These are phyloP conservation scores for Agrilus planipennis DNA, from an alignment of 1,140 invertebrate genomes.

Conservation along the genomic window DNA sequence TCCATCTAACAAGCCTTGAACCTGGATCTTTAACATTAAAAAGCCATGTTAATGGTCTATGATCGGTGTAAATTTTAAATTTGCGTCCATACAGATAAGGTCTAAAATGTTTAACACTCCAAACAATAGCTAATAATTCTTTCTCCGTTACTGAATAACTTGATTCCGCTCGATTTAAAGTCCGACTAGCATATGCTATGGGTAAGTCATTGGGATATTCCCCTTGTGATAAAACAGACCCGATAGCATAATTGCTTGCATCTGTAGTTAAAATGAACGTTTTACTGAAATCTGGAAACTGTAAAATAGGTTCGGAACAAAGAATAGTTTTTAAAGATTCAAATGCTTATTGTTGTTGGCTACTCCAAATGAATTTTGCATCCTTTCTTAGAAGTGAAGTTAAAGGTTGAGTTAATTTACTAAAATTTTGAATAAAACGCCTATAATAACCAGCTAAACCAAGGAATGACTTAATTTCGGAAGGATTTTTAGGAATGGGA, in stretches of 20 bases:
- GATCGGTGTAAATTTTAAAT: constrained; percentile 4
- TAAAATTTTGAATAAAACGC: too few relatives aligned
- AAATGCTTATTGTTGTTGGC: too few relatives aligned
- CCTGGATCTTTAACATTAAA: background rate
- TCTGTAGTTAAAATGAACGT: too few relatives aligned
- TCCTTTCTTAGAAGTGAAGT: too few relatives aligned
- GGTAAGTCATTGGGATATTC: constrained; percentile 14
- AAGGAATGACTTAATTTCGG: too few relatives aligned
- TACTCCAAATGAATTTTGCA: constrained; percentile 14
- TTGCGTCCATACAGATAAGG: background rate
- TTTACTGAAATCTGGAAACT: too few relatives aligned
- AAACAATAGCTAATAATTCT: constrained; percentile 30
- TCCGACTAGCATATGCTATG: constrained; percentile 21
- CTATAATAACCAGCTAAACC: too few relatives aligned
- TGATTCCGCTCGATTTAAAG: constrained; percentile 19
- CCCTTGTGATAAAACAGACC: constrained; percentile 10
- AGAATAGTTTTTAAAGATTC: too few relatives aligned
- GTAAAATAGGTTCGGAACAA: too few relatives aligned
- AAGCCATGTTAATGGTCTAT: background rate
- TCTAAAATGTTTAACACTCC: background rate
- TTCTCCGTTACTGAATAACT: constrained; percentile 21
- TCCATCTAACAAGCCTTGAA: background rate
- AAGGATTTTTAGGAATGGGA: constrained; percentile 9
- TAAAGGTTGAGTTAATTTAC: too few relatives aligned
- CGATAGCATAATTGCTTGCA: constrained; percentile 4